Conservation (phyloP, 23 tunicate species). For the Halocynthia aurantium region DNA sequence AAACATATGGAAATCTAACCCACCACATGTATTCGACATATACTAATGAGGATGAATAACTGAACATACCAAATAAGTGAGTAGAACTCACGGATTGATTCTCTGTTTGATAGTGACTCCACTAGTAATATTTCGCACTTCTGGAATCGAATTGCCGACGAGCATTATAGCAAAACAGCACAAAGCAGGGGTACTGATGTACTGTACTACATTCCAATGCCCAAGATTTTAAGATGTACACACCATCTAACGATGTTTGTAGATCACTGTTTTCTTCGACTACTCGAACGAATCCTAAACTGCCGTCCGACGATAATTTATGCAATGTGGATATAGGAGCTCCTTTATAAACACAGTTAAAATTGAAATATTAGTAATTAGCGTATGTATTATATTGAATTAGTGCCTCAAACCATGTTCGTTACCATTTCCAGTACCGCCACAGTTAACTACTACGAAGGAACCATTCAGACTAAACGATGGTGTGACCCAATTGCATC, state of each 20-base stretch:
- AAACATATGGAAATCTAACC: too few species aligned
- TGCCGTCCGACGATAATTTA: constrained; percentile 18
- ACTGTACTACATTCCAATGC: too few species aligned
- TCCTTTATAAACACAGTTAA: constrained; percentile 14
- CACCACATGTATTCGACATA: neutral
- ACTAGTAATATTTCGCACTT: too few species aligned
- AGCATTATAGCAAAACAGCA: too few species aligned
- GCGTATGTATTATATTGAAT: too few species aligned
- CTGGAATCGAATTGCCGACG: too few species aligned
- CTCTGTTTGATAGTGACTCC: too few species aligned
- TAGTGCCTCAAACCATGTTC: too few species aligned
- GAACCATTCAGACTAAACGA: constrained; percentile 67
- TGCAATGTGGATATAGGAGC: constrained; percentile 45
- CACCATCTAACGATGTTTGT: constrained; percentile 30
- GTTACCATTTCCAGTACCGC: constrained; percentile 70
- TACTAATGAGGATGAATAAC: neutral
- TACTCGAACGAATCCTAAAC: constrained; percentile 22
- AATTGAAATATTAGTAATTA: too few species aligned
- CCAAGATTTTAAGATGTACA: neutral
- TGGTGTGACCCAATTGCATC: constrained; percentile 86
- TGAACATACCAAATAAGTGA: neutral
- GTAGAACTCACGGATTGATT: too few species aligned
- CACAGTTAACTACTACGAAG: constrained; percentile 72
- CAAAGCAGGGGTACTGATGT: too few species aligned
- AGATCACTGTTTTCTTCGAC: constrained; percentile 38